Evolutionary conservation across 2,797 vertebrate genomes (phyloP), one percentile per base, ranked within the genome.

Genomic region (Muraenolepis orangiensis): DNA sequence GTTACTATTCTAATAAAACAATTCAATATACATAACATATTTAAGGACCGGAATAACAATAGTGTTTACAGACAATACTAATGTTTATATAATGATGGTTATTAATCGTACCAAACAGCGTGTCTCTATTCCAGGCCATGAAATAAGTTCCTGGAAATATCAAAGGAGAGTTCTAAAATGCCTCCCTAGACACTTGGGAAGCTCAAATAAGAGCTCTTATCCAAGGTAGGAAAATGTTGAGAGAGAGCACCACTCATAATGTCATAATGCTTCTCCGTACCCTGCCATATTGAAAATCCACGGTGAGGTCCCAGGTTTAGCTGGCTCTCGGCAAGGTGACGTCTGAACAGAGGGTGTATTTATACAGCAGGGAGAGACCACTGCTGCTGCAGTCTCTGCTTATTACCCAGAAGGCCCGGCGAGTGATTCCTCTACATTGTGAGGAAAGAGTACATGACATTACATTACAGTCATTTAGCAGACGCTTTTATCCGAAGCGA

Each of bases 391-490:
- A 75, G 66, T 74, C 3, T 71, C 34, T 61, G 28, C 31, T 16
- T 74, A 71, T 81, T 32, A 29, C 10, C 46, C 46, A 51, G 18
- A 16, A 51, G 46, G 16, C 18, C 46, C 46, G 20, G 46, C 16
- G 46, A 18, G 16, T 3, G 46, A 51, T 20, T 57, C 46, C 46
- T 57, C 46, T 57, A 32, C 26, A 57, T 69, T 74, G 78, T 76
- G 70, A 81, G 78, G 81, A 80, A 74, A 67, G 74, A 76, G 14
- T 2, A n/a, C n/a, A n/a, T n/a, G n/a, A n/a, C n/a, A n/a, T n/a
- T n/a, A n/a, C n/a, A n/a, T n/a, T n/a, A n/a, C n/a, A n/a, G n/a
- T n/a, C n/a, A n/a, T n/a, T n/a, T n/a, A n/a, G n/a, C n/a, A n/a
- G n/a, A n/a, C n/a, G n/a, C n/a, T n/a, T n/a, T n/a, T n/a, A n/a